Conservation (phyloP, 2,888 invertebrate genomes). For the Caenorhabditis sp. region DNA sequence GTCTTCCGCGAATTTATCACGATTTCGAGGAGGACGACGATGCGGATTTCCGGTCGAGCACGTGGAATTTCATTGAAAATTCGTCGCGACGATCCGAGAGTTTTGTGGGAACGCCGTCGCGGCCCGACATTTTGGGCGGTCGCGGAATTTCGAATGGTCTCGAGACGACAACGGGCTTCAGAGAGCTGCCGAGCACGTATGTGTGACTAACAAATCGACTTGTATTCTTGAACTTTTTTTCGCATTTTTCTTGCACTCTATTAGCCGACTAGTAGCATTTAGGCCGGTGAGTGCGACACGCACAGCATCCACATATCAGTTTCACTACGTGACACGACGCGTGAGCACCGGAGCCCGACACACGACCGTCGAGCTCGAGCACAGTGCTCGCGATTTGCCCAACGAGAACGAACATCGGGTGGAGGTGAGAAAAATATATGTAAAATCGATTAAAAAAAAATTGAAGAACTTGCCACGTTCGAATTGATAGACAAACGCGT, state of each 20-base stretch:
- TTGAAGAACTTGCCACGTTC: no score
- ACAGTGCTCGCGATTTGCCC: slow-evolving; percentile 9
- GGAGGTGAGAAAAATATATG: no score
- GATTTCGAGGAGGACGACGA: slow-evolving; percentile 38
- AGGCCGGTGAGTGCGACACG: slow-evolving; percentile 48
- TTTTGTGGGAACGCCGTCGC: background rate
- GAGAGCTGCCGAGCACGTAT: slow-evolving; percentile 27
- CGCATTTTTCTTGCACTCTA: background rate
- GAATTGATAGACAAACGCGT: background rate
- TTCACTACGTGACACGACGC: slow-evolving; percentile 56
- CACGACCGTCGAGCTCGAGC: slow-evolving; percentile 49
- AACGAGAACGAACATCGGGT: background rate
- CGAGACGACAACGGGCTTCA: slow-evolving; percentile 25
- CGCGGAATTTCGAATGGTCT: slow-evolving; percentile 26
- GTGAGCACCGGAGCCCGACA: slow-evolving; percentile 39
- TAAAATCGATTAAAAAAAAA: no score
- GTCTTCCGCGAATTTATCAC: slow-evolving; percentile 10
- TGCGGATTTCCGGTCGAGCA: slow-evolving; percentile 38
- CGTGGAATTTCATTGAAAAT: slow-evolving; percentile 51
- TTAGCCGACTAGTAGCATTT: background rate
- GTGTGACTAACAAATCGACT: background rate
- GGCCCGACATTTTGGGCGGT: background rate
- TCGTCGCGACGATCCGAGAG: slow-evolving; percentile 3
- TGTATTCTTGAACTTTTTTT: background rate
- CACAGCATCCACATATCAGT: slow-evolving; percentile 49